phyloP scores from a whole-genome alignment of 2,797 vertebrate genomes.

The Bufotes viridis region DNA sequence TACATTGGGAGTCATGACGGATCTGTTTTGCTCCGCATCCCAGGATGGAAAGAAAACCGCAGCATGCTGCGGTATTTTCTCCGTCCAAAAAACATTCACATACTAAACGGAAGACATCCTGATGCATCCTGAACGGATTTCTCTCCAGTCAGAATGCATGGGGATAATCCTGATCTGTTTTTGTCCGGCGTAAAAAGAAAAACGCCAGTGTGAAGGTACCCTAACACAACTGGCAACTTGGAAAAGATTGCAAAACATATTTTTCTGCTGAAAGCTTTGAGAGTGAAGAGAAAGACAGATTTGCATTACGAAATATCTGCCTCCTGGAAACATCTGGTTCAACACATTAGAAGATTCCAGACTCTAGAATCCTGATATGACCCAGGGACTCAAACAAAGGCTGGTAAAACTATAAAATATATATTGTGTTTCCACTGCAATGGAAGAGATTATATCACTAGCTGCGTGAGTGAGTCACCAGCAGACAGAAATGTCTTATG shows the following conservation, averaged over 20 bases:
- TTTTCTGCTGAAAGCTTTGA: conserved; percentile 8
- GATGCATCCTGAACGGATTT: too few species aligned
- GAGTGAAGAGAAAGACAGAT: background rate
- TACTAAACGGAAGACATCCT: too few species aligned
- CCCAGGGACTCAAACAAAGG: conserved; percentile 1
- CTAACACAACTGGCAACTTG: background rate
- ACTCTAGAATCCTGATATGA: conserved; percentile 36
- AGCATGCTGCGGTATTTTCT: too few species aligned
- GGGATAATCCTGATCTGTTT: too few species aligned
- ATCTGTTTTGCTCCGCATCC: too few species aligned
- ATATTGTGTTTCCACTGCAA: conserved; percentile 24
- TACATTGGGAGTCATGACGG: too few species aligned
- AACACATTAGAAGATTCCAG: background rate
- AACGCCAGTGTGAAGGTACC: too few species aligned
- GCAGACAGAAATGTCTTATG: conserved; percentile 9
- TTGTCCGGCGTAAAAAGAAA: too few species aligned
- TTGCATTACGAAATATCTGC: conserved; percentile 7
- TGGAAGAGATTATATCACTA: conserved; percentile 50
- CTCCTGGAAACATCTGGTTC: conserved; percentile 21
- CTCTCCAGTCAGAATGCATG: too few species aligned
- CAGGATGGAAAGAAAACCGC: too few species aligned
- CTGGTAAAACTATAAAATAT: conserved; percentile 25
- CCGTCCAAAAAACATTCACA: too few species aligned
- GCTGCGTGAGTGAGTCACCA: conserved; percentile 30
- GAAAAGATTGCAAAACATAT: background rate